Percentiles rank a stretch among this genome's conserved stretches.
These are phyloP conservation scores for Hapalemur alaotrensis DNA, from an alignment of 2,797 vertebrate genomes.

Conservation along the genomic window DNA sequence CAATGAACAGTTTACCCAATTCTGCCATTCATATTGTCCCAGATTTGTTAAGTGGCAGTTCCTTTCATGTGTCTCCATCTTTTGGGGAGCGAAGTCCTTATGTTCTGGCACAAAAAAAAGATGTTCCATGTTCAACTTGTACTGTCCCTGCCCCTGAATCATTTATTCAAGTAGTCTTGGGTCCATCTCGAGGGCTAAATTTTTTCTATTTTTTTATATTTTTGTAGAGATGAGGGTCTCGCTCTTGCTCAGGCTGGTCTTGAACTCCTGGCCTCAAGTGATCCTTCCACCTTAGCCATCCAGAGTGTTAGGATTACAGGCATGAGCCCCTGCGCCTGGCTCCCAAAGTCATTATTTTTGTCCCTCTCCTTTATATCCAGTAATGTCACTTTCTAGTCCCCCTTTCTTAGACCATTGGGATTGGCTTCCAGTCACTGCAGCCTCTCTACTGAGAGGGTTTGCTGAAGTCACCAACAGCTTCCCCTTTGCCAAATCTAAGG, in stretches of 20 bases:
- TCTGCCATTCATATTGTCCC: background rate
- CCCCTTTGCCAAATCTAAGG: background rate
- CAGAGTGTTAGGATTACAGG: too few relatives aligned
- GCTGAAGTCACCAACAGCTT: background rate
- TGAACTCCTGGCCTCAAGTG: too few relatives aligned
- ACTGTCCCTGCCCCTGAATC: background rate
- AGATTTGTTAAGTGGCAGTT: background rate
- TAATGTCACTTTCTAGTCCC: background rate
- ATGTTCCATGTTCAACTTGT: background rate
- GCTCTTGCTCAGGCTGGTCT: too few relatives aligned
- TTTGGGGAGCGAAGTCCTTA: background rate
- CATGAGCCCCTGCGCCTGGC: too few relatives aligned
- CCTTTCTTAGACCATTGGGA: background rate
- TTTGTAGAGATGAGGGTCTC: too few relatives aligned
- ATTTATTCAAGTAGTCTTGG: background rate
- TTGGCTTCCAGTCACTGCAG: background rate
- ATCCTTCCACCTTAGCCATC: too few relatives aligned
- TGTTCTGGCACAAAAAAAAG: background rate
- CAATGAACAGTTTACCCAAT: background rate
- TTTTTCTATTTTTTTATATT: too few relatives aligned
- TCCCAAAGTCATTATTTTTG: background rate
- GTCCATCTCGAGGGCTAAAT: background rate
- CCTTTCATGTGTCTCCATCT: background rate
- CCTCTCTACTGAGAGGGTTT: background rate
- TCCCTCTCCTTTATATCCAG: background rate